Base-by-base conservation (phyloP, 2,888 invertebrate genomes). In the Heteromurus nitidus region DNA sequence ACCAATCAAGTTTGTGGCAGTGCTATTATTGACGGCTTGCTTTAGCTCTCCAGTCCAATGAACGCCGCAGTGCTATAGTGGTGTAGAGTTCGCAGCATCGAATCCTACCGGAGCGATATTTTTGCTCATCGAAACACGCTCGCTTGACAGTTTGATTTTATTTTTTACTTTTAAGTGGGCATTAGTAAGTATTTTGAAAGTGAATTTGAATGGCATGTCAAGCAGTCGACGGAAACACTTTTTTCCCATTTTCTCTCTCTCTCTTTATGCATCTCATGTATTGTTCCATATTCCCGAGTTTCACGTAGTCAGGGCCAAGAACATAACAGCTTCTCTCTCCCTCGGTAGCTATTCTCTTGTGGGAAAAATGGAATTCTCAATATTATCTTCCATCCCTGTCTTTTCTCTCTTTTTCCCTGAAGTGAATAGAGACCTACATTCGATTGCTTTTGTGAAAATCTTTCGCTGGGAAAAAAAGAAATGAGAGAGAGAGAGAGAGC, bases 301-400 rank as follows among this genome's bases (percentile, higher is more conserved):
- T n/a, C n/a, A 42, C 42, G 13, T 42, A 42, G 9, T 7, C 13
- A 42, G 42, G 13, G 42, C 42, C 22, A 16, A 11, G 20, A 50
- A 50, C 16, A 50, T 3, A 2, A 9, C 22, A 9, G 5, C n/a
- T 50, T 50, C 22, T 24, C 13, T n/a, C 11, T 31, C 26, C 11
- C 16, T 30, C 24, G 50, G 36, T 67, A 24, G 67, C 28, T 36
- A 69, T 55, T 69, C 55, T 55, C 69, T 55, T 31, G 69, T 55
- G 69, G 69, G 47, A 44, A 69, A 60, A 69, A 69, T 69, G 53
- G 31, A 53, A 69, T 69, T 69, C 31, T 69, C 69, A 53, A 69
- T 55, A 69, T 69, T 69, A 69, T 69, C 69, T 30, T 20, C 24
- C 36, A 36, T 36, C 18, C 24, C 69, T 65, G 16, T 65, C 44